phyloP scores from a whole-genome alignment of 2,797 vertebrate genomes.

The Poliocrania exsul region DNA sequence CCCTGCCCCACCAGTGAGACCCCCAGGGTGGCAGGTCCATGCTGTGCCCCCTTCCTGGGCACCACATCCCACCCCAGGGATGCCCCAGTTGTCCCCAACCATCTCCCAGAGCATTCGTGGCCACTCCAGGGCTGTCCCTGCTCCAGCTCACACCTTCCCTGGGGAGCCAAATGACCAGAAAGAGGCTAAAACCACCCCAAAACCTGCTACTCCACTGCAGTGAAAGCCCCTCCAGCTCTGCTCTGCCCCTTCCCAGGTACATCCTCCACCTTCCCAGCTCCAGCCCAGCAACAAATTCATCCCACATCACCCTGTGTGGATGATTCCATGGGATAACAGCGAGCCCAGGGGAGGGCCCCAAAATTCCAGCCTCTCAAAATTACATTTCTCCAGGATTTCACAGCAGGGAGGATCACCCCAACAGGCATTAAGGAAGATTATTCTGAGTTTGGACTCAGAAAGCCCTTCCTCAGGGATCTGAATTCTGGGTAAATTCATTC shows the following conservation, averaged over 20 bases:
- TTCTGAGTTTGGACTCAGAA: neutral
- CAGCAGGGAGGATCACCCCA: neutral
- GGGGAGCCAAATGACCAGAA: neutral
- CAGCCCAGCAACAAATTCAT: neutral
- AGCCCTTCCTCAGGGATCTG: neutral
- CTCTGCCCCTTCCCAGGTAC: neutral
- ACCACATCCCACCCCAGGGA: neutral
- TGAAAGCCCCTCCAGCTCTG: rapidly evolving
- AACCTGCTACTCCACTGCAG: neutral
- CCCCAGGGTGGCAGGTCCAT: rapidly evolving
- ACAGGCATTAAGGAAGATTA: neutral
- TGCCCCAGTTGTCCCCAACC: neutral
- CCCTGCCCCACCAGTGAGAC: neutral
- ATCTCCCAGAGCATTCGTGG: neutral
- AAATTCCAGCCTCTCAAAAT: neutral
- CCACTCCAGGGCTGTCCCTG: neutral
- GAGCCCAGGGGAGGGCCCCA: neutral
- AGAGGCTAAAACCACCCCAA: neutral
- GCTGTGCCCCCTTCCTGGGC: neutral
- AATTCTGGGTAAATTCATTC: neutral
- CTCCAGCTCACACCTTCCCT: neutral
- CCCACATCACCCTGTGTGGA: neutral
- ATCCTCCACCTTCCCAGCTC: neutral
- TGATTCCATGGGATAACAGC: neutral
- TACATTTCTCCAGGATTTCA: neutral